Evolutionary conservation across 2,113 vertebrate genomes (phyloP), one percentile per base, ranked within the genome.

Genomic region (Aegotheles bennettii): DNA sequence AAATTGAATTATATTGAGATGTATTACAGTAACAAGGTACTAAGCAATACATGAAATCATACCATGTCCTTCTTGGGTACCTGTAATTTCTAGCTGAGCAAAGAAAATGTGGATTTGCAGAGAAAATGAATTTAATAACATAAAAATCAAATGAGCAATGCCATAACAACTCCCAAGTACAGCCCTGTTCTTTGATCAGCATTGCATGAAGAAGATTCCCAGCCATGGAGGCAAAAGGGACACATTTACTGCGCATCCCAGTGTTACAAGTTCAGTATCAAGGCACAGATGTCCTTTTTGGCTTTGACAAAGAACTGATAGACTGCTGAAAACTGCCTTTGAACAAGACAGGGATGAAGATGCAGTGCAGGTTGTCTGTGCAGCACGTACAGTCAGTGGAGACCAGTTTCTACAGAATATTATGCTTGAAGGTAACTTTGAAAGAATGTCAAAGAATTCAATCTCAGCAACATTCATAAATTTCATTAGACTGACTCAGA

Each of bases 271-370:
- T 81, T 95, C 68, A 69, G 15, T 90, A 97, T 87, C 64, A 95
- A 95, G 94, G 80, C 73, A 92, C 35, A 84, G 42, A 86, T 67
- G 47, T 78, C 86, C 74, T 93, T 86, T 79, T 61, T 48, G 42
- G 78, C 43, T 96, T 83, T 88, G 65, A 95, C 70, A 95, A 84
- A 78, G 81, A 88, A 94, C 45, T 91, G 86, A 51, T 94, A 90
- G 96, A 84, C 53, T 74, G 80, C 77, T 94, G 84, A 92, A 92
- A 96, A 95, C 47, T 51, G 81, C 67, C 75, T 97, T 96, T 96
- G 92, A 95, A 92, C 18, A 84, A 89, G 86, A 84, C 35, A 88
- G 70, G 64, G 88, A 78, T 48, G 88, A 95, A 96, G 88, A 94
- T 78, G 75, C 28, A 67, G 54, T 9, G 23, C 67, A 82, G 76